Evolutionary conservation across 2,888 invertebrate species (phyloP).

Genomic region (Agrotis clavis): DNA sequence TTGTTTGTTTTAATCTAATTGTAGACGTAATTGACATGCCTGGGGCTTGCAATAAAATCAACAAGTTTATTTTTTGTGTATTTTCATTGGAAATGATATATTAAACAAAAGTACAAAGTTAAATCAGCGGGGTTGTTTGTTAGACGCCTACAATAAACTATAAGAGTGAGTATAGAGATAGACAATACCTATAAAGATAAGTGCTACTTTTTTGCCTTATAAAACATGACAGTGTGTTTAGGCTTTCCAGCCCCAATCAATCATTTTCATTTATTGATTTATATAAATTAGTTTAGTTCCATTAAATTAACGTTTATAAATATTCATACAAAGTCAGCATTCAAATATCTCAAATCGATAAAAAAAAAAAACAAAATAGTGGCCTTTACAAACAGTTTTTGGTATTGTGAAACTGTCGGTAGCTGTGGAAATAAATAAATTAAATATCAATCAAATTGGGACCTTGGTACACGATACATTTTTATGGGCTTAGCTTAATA

Average conservation of each 20-base stretch:
- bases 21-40: too few species aligned
- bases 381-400: slow-evolving; percentile 36
- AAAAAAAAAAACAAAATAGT: slow-evolving; percentile 24
- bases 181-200: background rate
- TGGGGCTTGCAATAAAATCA: too few species aligned
- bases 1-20: background rate
- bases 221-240: background rate
- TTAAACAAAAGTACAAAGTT: too few species aligned
- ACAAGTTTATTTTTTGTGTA: too few species aligned
- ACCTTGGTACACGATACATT: slow-evolving; percentile 48
- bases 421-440: slow-evolving; percentile 33
- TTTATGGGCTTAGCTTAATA: slow-evolving; percentile 29
- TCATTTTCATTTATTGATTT: too few species aligned
- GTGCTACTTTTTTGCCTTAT: background rate
- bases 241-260: background rate
- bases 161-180: too few species aligned
- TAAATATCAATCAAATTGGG: slow-evolving; percentile 49
- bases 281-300: slow-evolving; percentile 7
- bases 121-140: too few species aligned
- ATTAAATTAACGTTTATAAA: background rate
- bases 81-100: too few species aligned
- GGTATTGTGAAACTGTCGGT: slow-evolving; percentile 30
- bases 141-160: too few species aligned
- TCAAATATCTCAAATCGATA: slow-evolving; percentile 26
- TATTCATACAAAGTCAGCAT: slow-evolving; percentile 38